Percentiles rank a stretch among this genome's conserved stretches.
Conservation (phyloP, 2,797 vertebrate species). For the Gymnoscopelus braueri region DNA sequence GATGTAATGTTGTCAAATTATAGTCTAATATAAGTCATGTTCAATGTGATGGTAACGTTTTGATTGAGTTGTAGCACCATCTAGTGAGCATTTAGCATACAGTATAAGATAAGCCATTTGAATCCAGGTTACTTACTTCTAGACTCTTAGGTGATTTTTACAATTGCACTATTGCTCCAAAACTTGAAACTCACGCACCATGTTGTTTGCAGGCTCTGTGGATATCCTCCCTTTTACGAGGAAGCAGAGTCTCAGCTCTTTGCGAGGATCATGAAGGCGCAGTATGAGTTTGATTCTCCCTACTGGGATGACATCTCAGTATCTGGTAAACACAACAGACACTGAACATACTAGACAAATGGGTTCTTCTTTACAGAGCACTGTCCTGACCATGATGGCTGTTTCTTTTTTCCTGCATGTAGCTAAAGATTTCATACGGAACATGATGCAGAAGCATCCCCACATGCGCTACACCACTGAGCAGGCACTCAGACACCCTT, state of each 20-base stretch:
- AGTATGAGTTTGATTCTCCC: conserved; percentile 96
- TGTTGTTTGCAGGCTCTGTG: conserved; percentile 86
- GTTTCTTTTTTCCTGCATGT: conserved; percentile 28
- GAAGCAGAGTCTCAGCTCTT: conserved; percentile 94
- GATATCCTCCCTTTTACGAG: conserved; percentile 97
- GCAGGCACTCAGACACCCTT: conserved; percentile 91
- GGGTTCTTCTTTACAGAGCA: neutral
- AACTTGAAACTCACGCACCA: neutral
- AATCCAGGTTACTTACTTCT: too few relatives aligned
- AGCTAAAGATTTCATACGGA: conserved; percentile 97
- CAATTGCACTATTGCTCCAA: neutral
- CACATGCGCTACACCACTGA: conserved; percentile 88
- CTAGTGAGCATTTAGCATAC: conserved; percentile 39
- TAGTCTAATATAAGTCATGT: neutral
- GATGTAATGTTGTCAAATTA: conserved; percentile 25
- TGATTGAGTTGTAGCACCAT: conserved; percentile 22
- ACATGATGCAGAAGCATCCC: conserved; percentile 94
- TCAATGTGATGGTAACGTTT: too few relatives aligned
- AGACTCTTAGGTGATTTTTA: too few relatives aligned
- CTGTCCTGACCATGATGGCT: neutral
- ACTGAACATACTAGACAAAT: neutral
- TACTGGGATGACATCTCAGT: conserved; percentile 99
- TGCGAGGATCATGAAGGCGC: conserved; percentile 95
- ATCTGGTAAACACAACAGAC: conserved; percentile 82
- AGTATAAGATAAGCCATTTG: too few relatives aligned